Evolutionary conservation across 2,797 vertebrate species (phyloP), one percentile per base, ranked within the genome.

Genomic region (Bradypodion pumilum): DNA sequence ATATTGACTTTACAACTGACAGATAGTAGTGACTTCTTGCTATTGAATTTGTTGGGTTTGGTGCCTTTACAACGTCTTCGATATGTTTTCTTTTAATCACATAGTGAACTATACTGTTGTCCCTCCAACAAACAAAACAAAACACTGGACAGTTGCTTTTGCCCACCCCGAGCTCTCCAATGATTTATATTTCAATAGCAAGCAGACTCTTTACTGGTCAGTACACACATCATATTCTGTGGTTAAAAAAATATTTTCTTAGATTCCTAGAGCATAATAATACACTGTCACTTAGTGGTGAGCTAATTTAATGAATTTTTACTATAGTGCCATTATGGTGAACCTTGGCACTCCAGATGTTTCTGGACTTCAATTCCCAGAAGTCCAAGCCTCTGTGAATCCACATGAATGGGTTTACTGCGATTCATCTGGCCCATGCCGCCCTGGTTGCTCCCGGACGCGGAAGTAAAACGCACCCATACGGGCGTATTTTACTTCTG

Each of bases 21-120:
- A 77, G 78, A 27, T 62, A 78, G 80, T 15, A 82, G 9, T 77
- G 63, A 85, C 37, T 88, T 90, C 59, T 88, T 90, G 62, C 32
- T 87, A 0, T 73, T 88, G 82, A 86, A 88, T 72, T 66, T 56
- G 85, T 83, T 87, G 52, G 74, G 16, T 42, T 84, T 5, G 80
- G 13, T 91, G 29, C 86, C 93, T 93, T 86, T 52, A 74, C 52
- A 23, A 10, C 5, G 37, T 52, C 32, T 75, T 40, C 7, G 37
- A 78, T 90, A 80, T 90, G 35, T 86, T 49, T 25, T 88, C 0
- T 0, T 9, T 37, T 91, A 73, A 82, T 42, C 37, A 66, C 8
- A 63, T 21, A 40, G 21, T 46, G 60, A 42, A 40, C 19, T 82
- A 60, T 75, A 35, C 15, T 42, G 19, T 44, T 74, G 52, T n/a